Conservation (phyloP, 1,140 invertebrate species). For the Aricia agestis region DNA sequence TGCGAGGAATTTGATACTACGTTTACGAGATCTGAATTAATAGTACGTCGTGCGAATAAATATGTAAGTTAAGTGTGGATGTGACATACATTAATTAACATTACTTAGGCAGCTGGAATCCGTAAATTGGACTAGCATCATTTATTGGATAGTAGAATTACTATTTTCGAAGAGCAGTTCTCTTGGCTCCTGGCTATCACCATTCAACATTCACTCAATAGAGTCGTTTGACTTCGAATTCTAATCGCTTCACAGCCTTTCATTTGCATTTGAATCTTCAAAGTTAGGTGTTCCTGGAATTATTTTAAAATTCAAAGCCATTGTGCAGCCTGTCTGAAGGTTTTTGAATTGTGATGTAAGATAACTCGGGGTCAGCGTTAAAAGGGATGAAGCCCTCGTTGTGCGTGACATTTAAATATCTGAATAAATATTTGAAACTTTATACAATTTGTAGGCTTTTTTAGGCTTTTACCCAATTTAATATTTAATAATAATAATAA, state of each 20-base stretch:
- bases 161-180: not conserved
- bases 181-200: not conserved
- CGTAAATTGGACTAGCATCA: not conserved
- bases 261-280: not conserved
- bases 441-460: not conserved
- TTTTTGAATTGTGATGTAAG: not conserved
- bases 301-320: not conserved
- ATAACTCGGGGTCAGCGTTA: not conserved
- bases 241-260: not conserved
- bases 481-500: too few species aligned
- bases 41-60: too few species aligned
- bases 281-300: not conserved
- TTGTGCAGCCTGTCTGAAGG: not conserved
- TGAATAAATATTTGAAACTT: not conserved
- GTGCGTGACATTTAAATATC: not conserved
- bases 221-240: not conserved
- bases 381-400: not conserved
- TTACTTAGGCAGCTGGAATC: not conserved
- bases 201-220: not conserved
- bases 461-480: too few species aligned
- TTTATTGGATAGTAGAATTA: not conserved
- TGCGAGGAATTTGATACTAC: conserved; percentile 18
- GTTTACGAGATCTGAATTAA: not conserved
- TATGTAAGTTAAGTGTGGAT: too few species aligned
- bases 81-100: too few species aligned